Conservation (phyloP, 2,888 invertebrate species). For the Yponomeuta plumbellus region DNA sequence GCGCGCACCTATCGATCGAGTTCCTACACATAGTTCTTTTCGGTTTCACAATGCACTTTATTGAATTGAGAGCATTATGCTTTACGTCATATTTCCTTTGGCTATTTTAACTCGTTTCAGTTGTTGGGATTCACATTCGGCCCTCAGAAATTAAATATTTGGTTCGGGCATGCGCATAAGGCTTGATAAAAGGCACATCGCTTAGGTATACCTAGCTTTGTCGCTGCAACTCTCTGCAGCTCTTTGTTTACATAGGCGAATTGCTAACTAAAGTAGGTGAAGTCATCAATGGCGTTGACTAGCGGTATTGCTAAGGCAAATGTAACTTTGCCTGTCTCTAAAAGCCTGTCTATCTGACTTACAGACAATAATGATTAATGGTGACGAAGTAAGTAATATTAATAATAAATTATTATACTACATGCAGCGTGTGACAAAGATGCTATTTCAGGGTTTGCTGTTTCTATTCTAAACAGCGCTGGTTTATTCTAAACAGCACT, state of each 20-base stretch:
- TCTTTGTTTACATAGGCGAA: background rate
- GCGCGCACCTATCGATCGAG: slow-evolving; percentile 67
- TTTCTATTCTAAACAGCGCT: no score
- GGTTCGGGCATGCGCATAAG: background rate
- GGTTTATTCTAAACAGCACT: no score
- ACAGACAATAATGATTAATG: no score
- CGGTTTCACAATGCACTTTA: slow-evolving; percentile 47
- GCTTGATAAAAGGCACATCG: background rate
- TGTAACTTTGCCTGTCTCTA: no score
- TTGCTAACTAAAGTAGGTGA: background rate
- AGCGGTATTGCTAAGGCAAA: no score
- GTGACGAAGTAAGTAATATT: no score
- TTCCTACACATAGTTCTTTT: slow-evolving; percentile 43
- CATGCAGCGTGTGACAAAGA: no score
- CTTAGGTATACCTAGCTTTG: background rate
- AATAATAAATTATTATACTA: no score
- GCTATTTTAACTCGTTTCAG: slow-evolving; percentile 3
- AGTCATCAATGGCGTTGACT: no score
- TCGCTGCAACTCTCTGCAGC: background rate
- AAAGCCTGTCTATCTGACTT: no score
- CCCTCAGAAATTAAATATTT: background rate
- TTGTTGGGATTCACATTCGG: background rate
- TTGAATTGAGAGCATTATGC: slow-evolving; percentile 53
- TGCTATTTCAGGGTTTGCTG: no score
- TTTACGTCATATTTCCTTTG: slow-evolving; percentile 19